Percentiles rank a stretch among this genome's conserved stretches.
phyloP scores from a whole-genome alignment of 2,888 invertebrate species.

The Aporophyla lueneburgensis region DNA sequence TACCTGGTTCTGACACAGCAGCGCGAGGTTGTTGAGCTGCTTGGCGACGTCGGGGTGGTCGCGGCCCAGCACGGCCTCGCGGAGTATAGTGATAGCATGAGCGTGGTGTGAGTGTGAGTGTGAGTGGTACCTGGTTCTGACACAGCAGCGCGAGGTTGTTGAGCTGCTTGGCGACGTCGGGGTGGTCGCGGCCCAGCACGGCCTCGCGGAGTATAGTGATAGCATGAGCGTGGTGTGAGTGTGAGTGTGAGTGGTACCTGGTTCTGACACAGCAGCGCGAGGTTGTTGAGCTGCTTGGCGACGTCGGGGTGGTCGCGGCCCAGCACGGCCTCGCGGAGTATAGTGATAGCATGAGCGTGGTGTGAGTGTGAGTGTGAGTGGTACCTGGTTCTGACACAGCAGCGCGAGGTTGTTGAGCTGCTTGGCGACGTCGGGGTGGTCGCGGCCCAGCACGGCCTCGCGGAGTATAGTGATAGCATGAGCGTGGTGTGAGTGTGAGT shows the following conservation, averaged over 20 bases:
- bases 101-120: too few species aligned
- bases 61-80: slow-evolving; percentile 99
- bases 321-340: slow-evolving; percentile 99
- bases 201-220: slow-evolving; percentile 99
- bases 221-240: too few species aligned
- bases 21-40: slow-evolving; percentile 99
- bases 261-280: slow-evolving; percentile 99
- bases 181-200: slow-evolving; percentile 99
- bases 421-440: slow-evolving; percentile 99
- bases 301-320: slow-evolving; percentile 99
- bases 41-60: slow-evolving; percentile 99
- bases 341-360: too few species aligned
- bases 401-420: slow-evolving; percentile 99
- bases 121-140: slow-evolving; percentile 95
- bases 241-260: slow-evolving; percentile 89
- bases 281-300: slow-evolving; percentile 99
- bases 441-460: slow-evolving; percentile 99
- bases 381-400: slow-evolving; percentile 98
- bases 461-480: too few species aligned
- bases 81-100: too few species aligned
- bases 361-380: too few species aligned
- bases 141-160: slow-evolving; percentile 99
- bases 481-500: too few species aligned
- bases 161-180: slow-evolving; percentile 99
- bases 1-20: slow-evolving; percentile 99